Conservation (phyloP, 2,113 vertebrate genomes). For the Poeciliopsis turrubarensis region DNA sequence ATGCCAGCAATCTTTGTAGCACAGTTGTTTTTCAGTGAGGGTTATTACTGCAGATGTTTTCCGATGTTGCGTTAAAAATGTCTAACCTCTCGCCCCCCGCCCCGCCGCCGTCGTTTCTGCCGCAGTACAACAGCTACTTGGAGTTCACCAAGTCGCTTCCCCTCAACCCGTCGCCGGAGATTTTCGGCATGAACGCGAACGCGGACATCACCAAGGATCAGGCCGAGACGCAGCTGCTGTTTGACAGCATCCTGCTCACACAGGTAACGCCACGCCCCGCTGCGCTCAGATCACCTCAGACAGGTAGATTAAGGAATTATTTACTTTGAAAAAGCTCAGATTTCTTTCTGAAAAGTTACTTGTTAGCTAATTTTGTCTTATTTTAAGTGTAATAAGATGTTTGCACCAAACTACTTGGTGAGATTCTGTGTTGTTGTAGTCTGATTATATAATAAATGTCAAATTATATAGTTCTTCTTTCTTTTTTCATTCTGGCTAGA, state of each 20-base stretch:
- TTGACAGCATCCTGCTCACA: slow-evolving; percentile 87
- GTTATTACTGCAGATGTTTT: slow-evolving; percentile 68
- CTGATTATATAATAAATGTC: too few species aligned
- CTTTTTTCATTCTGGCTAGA: too few species aligned
- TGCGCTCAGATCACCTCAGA: too few species aligned
- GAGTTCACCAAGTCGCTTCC: slow-evolving; percentile 87
- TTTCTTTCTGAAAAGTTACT: too few species aligned
- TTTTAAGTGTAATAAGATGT: too few species aligned
- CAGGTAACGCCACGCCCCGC: slow-evolving; percentile 75
- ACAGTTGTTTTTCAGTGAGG: slow-evolving; percentile 71
- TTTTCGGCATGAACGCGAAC: slow-evolving; percentile 89
- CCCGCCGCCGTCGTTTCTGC: slow-evolving; percentile 27
- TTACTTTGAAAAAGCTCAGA: too few species aligned
- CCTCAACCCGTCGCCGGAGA: slow-evolving; percentile 84
- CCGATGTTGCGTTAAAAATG: slow-evolving; percentile 54
- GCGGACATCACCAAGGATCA: slow-evolving; percentile 90
- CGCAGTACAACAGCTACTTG: slow-evolving; percentile 84
- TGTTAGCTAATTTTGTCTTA: too few species aligned
- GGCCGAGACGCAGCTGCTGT: slow-evolving; percentile 85
- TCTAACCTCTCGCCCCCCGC: slow-evolving; percentile 13
- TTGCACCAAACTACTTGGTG: too few species aligned
- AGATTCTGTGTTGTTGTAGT: too few species aligned
- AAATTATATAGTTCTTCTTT: too few species aligned
- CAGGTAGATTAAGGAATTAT: too few species aligned
- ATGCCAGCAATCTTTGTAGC: slow-evolving; percentile 79